Base-by-base conservation (phyloP, 2,888 invertebrate genomes). In the Corythucha ciliata region DNA sequence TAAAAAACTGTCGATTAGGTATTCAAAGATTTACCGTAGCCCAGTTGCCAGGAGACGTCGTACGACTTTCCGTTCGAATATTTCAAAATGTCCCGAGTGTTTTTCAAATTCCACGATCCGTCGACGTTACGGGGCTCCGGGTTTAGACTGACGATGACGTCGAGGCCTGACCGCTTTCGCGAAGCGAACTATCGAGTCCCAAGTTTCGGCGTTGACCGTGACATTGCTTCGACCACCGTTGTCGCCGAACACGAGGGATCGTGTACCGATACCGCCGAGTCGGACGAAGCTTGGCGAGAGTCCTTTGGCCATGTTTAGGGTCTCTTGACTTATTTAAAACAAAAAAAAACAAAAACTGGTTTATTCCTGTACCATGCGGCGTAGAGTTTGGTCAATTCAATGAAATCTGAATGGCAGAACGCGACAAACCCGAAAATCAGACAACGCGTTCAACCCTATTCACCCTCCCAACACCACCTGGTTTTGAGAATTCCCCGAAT, bases 281-380 rank as follows among this genome's bases (percentile, higher is more conserved):
- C 85, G 75, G 2, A 89, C 67, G 66, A 78, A 84, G 0, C 83
- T 80, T 1, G 88, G 86, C 0, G 78, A 71, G 16, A 88, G 66
- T 2, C 80, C 73, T 25, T 74, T 73, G 0, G 81, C 81, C 75
- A 86, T 76, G 55, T 76, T 77, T 22, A 77, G 67, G 44, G 79
- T 73, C 50, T 75, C 72, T 64, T 75, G 74, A 46, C 75, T 75
- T n/a, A n/a, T n/a, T n/a, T n/a, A n/a, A n/a, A n/a, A n/a, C n/a
- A n/a, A n/a, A n/a, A n/a, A n/a, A n/a, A n/a, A n/a, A n/a, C n/a
- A n/a, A n/a, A n/a, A n/a, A n/a, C n/a, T n/a, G n/a, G n/a, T n/a
- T n/a, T n/a, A n/a, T n/a, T n/a, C n/a, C n/a, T n/a, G n/a, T n/a
- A n/a, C n/a, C n/a, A n/a, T n/a, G n/a, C n/a, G n/a, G n/a, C n/a